These are phyloP conservation scores for Nemopilema nomurai DNA, from an alignment of 30 jellyfish, hydroid and myxozoan genomes.

Conservation along the genomic window DNA sequence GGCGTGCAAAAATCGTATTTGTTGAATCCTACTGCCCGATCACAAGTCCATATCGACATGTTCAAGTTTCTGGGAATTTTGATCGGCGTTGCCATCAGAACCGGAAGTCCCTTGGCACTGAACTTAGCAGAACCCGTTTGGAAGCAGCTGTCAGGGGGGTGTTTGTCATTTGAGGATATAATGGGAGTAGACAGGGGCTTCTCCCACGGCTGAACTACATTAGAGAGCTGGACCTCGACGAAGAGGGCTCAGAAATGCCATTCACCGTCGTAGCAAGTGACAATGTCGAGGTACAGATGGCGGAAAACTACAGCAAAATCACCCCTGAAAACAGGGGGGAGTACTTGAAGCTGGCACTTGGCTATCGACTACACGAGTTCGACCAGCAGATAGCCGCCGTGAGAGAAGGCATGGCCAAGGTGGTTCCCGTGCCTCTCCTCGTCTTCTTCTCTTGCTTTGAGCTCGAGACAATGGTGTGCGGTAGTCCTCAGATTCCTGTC, in stretches of 20 bases:
- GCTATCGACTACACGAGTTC: constrained; percentile 71
- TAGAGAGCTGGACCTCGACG: constrained; percentile 47
- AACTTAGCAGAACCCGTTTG: constrained; percentile 89
- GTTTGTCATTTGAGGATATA: constrained; percentile 73
- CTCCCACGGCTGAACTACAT: constrained; percentile 58
- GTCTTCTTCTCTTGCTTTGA: constrained; percentile 72
- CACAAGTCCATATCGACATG: constrained; percentile 66
- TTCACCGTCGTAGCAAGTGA: constrained; percentile 66
- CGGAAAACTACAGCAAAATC: constrained; percentile 47
- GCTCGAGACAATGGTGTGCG: constrained; percentile 89
- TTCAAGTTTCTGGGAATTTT: constrained; percentile 76
- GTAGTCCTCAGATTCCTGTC: constrained; percentile 85
- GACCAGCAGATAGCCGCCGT: constrained; percentile 81
- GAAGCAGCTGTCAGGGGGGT: constrained; percentile 79
- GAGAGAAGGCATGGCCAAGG: constrained; percentile 85
- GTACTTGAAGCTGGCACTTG: constrained; percentile 43
- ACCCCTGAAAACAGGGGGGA: constrained; percentile 55
- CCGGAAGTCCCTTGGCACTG: constrained; percentile 88
- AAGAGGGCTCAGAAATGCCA: constrained; percentile 61
- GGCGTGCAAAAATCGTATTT: constrained; percentile 60
- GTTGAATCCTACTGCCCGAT: constrained; percentile 59
- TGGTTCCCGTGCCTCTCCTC: constrained; percentile 81
- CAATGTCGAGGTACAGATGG: constrained; percentile 42
- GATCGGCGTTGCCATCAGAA: constrained; percentile 82
- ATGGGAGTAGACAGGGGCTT: constrained; percentile 77